phyloP scores from a whole-genome alignment of 2,797 vertebrate genomes.

The Melanotaenia parkinsoni region DNA sequence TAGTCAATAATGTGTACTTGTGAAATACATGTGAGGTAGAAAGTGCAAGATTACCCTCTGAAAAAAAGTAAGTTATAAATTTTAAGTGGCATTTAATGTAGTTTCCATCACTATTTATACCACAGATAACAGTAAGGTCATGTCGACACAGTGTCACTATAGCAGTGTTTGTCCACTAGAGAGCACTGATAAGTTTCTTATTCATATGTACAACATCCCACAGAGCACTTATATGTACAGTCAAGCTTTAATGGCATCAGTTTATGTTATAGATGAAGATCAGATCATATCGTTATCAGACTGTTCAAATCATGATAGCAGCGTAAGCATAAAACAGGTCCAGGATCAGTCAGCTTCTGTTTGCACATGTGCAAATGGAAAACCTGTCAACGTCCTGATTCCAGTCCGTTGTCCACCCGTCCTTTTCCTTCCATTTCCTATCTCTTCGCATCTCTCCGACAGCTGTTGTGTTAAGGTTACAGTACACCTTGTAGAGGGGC shows the following conservation, averaged over 20 bases:
- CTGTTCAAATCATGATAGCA: not conserved
- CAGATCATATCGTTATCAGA: not conserved
- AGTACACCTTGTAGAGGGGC: conserved; percentile 86
- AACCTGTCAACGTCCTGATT: not conserved
- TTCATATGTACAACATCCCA: not conserved
- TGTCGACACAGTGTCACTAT: not conserved
- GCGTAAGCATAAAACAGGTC: not conserved
- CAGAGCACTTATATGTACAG: not conserved
- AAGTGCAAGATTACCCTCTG: not conserved
- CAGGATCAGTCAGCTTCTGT: not conserved
- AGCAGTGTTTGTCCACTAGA: conserved; percentile 44
- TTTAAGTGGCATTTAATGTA: not conserved
- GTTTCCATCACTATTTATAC: not conserved
- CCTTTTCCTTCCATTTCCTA: conserved; percentile 28
- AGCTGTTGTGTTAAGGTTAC: conserved; percentile 89
- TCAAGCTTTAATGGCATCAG: not conserved
- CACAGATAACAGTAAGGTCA: not conserved
- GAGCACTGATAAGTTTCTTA: conserved; percentile 47
- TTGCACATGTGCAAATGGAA: not conserved
- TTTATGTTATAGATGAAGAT: conserved; percentile 14
- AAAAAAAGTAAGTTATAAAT: not conserved
- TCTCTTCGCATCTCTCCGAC: conserved; percentile 67
- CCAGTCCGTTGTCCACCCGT: conserved; percentile 32
- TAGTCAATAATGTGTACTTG: not conserved
- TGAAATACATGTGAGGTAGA: not conserved